Conservation (phyloP, 2,888 invertebrate species). For the Agrotis segetum region DNA sequence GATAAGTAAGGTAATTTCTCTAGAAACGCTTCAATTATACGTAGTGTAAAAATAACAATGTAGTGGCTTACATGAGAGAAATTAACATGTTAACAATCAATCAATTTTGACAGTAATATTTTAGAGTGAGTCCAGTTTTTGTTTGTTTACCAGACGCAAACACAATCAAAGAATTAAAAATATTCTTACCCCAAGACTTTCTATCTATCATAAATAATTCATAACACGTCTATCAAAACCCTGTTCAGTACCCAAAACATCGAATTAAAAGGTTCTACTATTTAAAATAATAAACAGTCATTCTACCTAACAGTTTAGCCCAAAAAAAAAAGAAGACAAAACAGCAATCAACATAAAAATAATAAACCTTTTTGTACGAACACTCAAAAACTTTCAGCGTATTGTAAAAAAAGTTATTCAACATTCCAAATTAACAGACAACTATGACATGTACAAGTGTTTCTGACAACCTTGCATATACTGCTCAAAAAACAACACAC, state of each 20-base stretch:
- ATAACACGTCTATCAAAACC: conserved; percentile 26
- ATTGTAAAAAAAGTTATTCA: conserved; percentile 78
- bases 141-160: neutral
- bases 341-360: conserved; percentile 79
- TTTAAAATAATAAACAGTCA: conserved; percentile 35
- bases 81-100: no score
- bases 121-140: no score
- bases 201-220: conserved; percentile 25
- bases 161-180: neutral
- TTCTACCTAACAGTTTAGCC: conserved; percentile 62
- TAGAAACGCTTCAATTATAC: neutral
- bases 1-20: neutral
- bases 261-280: conserved; percentile 31
- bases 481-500: neutral
- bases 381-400: conserved; percentile 80
- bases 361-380: conserved; percentile 71
- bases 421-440: conserved; percentile 89
- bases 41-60: no score
- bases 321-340: conserved; percentile 74
- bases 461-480: conserved; percentile 71
- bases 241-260: conserved; percentile 29
- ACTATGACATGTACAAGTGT: conserved; percentile 89
- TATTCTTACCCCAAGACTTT: neutral
- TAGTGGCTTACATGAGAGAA: no score
- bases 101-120: no score